Conservation (phyloP, 2,888 invertebrate species). For the Pseudococcus longispinus region DNA sequence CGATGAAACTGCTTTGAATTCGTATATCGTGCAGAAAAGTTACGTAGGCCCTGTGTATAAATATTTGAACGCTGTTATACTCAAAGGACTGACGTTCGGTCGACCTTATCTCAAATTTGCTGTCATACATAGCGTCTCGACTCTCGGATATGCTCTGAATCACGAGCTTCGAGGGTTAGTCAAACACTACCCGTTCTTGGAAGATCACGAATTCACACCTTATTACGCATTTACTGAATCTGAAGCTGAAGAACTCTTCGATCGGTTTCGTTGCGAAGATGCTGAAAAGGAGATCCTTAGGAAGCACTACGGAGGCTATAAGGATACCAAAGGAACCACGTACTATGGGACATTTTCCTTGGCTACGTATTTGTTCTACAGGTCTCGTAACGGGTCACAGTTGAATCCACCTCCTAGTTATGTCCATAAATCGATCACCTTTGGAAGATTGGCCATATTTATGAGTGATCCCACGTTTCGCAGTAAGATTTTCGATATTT, state of each 20-base stretch:
- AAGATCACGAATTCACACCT: neutral
- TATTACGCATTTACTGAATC: neutral
- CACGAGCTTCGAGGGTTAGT: neutral
- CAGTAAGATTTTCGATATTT: neutral
- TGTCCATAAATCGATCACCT: neutral
- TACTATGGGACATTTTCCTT: neutral
- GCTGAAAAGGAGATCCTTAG: neutral
- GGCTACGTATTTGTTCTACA: neutral
- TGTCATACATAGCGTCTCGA: neutral
- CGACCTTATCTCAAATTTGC: neutral
- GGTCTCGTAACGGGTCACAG: neutral
- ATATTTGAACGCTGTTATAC: neutral
- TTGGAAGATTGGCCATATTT: neutral
- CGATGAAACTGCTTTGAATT: neutral
- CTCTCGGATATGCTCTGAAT: neutral
- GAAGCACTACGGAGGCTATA: neutral
- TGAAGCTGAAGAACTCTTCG: neutral
- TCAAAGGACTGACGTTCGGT: neutral
- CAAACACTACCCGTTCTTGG: neutral
- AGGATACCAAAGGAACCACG: neutral
- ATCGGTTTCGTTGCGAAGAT: neutral
- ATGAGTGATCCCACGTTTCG: neutral
- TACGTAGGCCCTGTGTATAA: neutral
- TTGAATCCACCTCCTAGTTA: neutral
- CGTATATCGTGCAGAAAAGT: neutral